phyloP scores from a whole-genome alignment of 2,888 invertebrate species.

The Adelognathus sp. region DNA sequence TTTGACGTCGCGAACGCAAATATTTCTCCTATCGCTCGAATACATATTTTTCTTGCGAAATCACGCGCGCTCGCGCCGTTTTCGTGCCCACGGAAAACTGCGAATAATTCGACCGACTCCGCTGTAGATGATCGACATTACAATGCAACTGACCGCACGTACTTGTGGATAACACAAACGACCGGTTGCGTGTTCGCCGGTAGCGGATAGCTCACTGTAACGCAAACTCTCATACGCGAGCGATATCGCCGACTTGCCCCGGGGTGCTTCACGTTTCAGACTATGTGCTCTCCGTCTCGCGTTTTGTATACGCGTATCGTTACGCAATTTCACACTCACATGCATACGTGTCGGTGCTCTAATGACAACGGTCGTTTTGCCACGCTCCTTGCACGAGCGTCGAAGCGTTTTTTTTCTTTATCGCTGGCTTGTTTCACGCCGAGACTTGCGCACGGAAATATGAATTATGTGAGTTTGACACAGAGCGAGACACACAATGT shows the following conservation, averaged over 20 bases:
- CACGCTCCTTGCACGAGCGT: neutral
- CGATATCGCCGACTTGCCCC: neutral
- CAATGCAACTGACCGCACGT: neutral
- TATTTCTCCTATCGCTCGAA: neutral
- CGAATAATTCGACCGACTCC: neutral
- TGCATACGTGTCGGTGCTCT: neutral
- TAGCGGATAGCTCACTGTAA: neutral
- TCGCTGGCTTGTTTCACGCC: too few species aligned
- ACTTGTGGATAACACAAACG: conserved; percentile 2
- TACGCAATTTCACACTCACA: neutral
- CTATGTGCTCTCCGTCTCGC: neutral
- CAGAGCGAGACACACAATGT: neutral
- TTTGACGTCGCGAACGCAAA: neutral
- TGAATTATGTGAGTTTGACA: too few species aligned
- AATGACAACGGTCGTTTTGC: neutral
- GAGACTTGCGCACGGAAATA: too few species aligned
- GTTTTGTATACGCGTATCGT: neutral
- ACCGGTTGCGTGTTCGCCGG: neutral
- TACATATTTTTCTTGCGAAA: neutral
- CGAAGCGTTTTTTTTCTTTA: neutral
- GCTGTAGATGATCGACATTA: neutral
- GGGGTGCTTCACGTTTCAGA: neutral
- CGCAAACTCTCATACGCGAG: neutral
- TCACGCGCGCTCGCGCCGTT: neutral
- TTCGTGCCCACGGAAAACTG: neutral